These are phyloP conservation scores for Eonycteris spelaea DNA, from an alignment of 2,113 vertebrate genomes.

Conservation along the genomic window DNA sequence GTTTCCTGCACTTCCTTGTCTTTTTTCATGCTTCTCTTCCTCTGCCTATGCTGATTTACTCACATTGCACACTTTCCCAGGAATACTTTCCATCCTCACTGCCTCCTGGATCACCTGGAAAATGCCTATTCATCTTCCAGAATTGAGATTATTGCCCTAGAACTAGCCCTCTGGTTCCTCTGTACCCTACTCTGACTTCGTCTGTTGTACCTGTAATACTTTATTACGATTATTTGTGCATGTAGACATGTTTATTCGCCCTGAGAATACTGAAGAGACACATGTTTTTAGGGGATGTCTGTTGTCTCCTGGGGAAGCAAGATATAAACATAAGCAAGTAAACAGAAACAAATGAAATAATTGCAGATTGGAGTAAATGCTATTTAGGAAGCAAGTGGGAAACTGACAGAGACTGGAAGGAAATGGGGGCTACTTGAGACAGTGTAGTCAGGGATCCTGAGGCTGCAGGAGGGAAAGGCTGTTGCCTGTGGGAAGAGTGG, in stretches of 20 bases:
- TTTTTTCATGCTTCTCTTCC: neutral
- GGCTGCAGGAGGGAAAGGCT: neutral
- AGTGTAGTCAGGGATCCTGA: neutral
- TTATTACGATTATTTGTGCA: neutral
- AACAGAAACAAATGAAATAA: constrained; percentile 4
- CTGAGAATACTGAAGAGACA: neutral
- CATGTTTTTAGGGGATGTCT: neutral
- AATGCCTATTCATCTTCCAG: neutral
- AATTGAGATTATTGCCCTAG: neutral
- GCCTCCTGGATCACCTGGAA: neutral
- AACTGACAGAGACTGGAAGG: neutral
- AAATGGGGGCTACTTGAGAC: neutral
- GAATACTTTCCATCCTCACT: neutral
- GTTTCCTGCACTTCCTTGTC: neutral
- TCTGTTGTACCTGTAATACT: neutral
- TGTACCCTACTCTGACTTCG: neutral
- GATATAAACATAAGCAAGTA: neutral
- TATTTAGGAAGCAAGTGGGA: neutral
- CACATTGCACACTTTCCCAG: neutral
- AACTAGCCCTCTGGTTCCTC: neutral
- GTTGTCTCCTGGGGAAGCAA: neutral
- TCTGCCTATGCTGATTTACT: neutral
- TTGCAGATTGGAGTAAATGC: neutral
- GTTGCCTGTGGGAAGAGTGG: neutral
- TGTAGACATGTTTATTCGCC: neutral